Base-by-base conservation (phyloP, 1,140 invertebrate species). In the Drosophila nasuta region DNA sequence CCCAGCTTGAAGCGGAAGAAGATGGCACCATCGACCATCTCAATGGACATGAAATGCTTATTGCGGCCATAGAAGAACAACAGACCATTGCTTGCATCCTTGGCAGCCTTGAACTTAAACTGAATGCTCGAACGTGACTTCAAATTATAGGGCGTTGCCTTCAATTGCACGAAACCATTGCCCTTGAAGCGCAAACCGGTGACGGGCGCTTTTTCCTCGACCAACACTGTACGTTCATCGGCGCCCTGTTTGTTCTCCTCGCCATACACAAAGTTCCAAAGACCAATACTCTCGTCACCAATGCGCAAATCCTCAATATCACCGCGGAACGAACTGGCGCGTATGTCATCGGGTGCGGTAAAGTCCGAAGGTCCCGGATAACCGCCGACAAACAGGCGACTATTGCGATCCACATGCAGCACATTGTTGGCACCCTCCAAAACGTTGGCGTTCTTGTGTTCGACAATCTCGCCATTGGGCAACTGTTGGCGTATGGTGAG, bases 231-330 rank as follows among this genome's bases (percentile, higher is more conserved):
- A 0, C 38, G 96, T 87, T 96, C 96, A 10, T 93, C 86, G 0
- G 97, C 96, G 5, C 96, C 96, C 73, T 95, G 93, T 51, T 95
- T 93, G 60, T 97, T 97, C 41, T 97, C 96, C 41, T 96, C 95
- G 25, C 95, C 96, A 46, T 96, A 95, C 5, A 95, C 93, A 83
- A 98, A 98, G 93, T 99, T 99, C 98, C 98, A 99, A 11, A 99
- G 94, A 0, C 98, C 98, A 11, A 99, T 95, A 3, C 96, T 96
- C 10, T 95, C 96, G 33, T 98, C 97, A 13, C 98, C 98, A 75
- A 99, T 96, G 56, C 95, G 94, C 0, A 99, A 92, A 58, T 98
- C 97, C 91, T 99, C 98, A 69, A 99, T 96, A 79, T 96, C 94
- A 3, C 99, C 99, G 52, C 96, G 95, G 91, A 98, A 99, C 0